phyloP scores from a whole-genome alignment of 2,113 vertebrate species.

The Platichthys flesus region DNA sequence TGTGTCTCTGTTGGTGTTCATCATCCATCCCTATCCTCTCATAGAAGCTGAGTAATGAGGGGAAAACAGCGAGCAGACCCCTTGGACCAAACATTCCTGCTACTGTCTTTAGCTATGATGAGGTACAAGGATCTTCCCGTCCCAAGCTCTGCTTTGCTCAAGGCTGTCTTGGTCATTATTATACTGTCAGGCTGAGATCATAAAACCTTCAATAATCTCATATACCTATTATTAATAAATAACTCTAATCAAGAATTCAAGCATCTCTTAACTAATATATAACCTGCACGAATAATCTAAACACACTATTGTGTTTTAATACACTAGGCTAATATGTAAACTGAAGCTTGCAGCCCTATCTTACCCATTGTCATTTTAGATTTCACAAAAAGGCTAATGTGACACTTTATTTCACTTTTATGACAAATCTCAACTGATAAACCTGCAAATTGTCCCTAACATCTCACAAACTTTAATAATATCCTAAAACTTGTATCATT shows the following conservation, averaged over 20 bases:
- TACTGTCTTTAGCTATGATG: slow-evolving; percentile 83
- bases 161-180: slow-evolving; percentile 42
- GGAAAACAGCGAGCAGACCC: slow-evolving; percentile 81
- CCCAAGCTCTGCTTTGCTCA: slow-evolving; percentile 69
- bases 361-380: slow-evolving; percentile 4
- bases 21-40: slow-evolving; percentile 77
- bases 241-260: slow-evolving; percentile 47
- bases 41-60: slow-evolving; percentile 78
- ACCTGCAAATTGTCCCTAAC: too few species aligned
- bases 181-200: slow-evolving; percentile 9
- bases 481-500: too few species aligned
- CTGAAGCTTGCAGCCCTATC: slow-evolving; percentile 13
- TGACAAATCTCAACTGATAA: too few species aligned
- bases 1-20: slow-evolving; percentile 64
- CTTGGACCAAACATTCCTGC: slow-evolving; percentile 83
- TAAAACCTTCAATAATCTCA: slow-evolving; percentile 11
- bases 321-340: slow-evolving; percentile 9
- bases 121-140: slow-evolving; percentile 77
- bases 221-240: slow-evolving; percentile 28
- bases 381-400: neutral
- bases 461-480: too few species aligned
- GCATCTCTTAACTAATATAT: slow-evolving; percentile 57
- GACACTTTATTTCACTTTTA: too few species aligned
- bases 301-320: neutral
- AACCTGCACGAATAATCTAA: slow-evolving; percentile 51